These are phyloP conservation scores for Mesaphorura yosii DNA, from an alignment of 1,140 invertebrate genomes.

Conservation along the genomic window DNA sequence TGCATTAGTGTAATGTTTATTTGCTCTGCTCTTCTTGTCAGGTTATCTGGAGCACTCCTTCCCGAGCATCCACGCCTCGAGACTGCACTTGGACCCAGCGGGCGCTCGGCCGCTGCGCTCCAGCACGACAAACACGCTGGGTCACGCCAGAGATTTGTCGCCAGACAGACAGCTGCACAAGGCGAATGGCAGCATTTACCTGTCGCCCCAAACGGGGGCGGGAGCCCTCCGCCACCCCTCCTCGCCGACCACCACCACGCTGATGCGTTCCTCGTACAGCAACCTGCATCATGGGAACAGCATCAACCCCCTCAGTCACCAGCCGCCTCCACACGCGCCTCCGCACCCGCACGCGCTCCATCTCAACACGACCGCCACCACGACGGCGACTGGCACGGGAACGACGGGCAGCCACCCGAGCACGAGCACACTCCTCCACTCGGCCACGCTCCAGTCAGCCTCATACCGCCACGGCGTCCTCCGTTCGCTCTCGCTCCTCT, in stretches of 20 bases:
- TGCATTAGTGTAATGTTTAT: no score
- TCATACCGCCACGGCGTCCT: conserved; percentile 28
- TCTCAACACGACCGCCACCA: no score
- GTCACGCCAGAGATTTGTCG: not conserved
- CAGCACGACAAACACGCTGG: conserved; percentile 7
- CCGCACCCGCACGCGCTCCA: no score
- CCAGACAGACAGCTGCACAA: not conserved
- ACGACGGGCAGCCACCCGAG: not conserved
- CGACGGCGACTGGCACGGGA: not conserved
- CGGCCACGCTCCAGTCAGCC: not conserved
- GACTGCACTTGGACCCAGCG: conserved; percentile 22
- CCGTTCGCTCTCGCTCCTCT: conserved; percentile 24
- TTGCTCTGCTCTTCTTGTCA: no score
- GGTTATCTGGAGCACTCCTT: conserved; percentile 29
- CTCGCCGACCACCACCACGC: conserved; percentile 19
- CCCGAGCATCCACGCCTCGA: conserved; percentile 27
- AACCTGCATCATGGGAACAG: no score
- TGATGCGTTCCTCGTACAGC: conserved; percentile 1
- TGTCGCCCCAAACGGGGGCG: conserved; percentile 19
- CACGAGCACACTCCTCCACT: not conserved
- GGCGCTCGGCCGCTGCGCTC: conserved; percentile 16
- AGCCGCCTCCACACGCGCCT: no score
- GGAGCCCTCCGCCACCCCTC: conserved; percentile 8
- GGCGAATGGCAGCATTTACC: conserved; percentile 30
- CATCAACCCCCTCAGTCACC: no score